Percentiles rank a stretch among this genome's conserved stretches.
Evolutionary conservation across 2,888 invertebrate genomes (phyloP).

Genomic region (Chironomus riparius): DNA sequence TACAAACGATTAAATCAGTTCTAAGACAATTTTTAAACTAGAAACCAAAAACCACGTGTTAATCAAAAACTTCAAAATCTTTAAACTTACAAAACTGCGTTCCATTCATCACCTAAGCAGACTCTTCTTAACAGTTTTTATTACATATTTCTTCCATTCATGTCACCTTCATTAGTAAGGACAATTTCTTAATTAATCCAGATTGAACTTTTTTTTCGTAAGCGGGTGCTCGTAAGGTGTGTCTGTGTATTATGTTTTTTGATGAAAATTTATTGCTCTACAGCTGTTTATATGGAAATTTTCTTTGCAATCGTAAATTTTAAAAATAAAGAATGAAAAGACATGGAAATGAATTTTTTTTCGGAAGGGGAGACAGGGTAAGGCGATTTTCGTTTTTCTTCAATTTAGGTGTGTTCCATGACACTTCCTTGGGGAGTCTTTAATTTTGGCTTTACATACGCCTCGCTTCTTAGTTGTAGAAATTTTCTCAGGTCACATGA

Average conservation of each 20-base stretch:
- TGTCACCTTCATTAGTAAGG: background rate
- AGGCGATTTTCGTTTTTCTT: background rate
- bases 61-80: too few relatives aligned
- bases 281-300: conserved; percentile 22
- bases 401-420: conserved; percentile 7
- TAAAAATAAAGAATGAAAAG: background rate
- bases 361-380: background rate
- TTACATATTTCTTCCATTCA: too few relatives aligned
- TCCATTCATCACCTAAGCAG: too few relatives aligned
- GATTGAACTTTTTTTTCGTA: background rate
- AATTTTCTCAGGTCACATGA: background rate
- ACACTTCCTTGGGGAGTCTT: conserved; percentile 22
- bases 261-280: conserved; percentile 15
- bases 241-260: conserved; percentile 6
- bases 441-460: conserved; percentile 1
- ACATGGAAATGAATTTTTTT: background rate
- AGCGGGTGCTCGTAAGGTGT: background rate
- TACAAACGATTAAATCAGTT: too few relatives aligned
- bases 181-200: conserved; percentile 25
- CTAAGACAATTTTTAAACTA: too few relatives aligned
- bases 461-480: background rate
- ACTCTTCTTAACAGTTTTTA: too few relatives aligned
- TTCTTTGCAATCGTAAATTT: conserved; percentile 6
- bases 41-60: too few relatives aligned
- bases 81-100: background rate